Base-by-base conservation (phyloP, 2,797 vertebrate species). In the Acanthornis magna region DNA sequence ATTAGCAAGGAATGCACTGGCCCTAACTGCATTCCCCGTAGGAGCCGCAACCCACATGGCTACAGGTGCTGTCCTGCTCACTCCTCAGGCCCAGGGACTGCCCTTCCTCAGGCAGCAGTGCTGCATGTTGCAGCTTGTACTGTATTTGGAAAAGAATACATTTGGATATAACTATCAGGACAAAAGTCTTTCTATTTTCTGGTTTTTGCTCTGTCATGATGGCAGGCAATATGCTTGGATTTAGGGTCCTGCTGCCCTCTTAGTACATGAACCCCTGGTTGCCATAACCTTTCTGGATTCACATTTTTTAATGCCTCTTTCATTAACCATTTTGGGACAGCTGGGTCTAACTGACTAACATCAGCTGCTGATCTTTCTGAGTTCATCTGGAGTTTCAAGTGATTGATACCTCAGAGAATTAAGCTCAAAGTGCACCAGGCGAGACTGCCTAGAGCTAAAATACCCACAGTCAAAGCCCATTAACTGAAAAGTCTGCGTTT, bases 331-430 rank as follows among this genome's bases (percentile, higher is more conserved):
- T 85, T 89, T 48, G 83, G 65, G 72, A 16, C 27, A 68, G 68
- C 70, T 48, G 54, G 76, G 54, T 48, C 54, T 68, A 48, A 85
- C 40, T 57, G 80, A 61, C 62, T 42, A 55, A 48, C 51, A 74
- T 71, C 75, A 83, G 87, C 78, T 87, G 84, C 85, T 85, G 58
- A 51, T 92, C 48, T 57, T 65, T 38, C 18, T 32, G 78, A 82
- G 61, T 80, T 95, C 75, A 85, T 61, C 68, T 68, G 72, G 76
- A 85, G 81, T 85, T 82, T 68, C 57, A 42, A 71, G 65, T 89
- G 88, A 89, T 74, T 77, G 83, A 93, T 87, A 85, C 57, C 58
- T 77, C 60, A 27, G 89, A 68, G 86, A 93, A 93, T 95, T 61
- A 83, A 87, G 68, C 90, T 89, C 75, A 74, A 63, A 85, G 54